Base-by-base conservation (phyloP, 2,113 vertebrate species). In the Mellivora capensis region DNA sequence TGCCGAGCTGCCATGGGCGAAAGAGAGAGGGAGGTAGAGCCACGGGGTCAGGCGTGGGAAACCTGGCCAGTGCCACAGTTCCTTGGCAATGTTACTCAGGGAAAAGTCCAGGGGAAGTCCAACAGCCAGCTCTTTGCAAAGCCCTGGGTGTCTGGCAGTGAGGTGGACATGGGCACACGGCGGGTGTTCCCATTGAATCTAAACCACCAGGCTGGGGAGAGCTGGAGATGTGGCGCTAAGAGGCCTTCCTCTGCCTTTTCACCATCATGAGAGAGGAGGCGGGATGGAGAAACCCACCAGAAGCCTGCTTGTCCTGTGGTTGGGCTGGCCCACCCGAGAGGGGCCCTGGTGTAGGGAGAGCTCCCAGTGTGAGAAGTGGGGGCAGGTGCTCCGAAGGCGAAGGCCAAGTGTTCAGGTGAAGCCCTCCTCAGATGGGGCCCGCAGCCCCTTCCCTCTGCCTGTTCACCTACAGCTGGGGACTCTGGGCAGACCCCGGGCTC, bases 11-110 rank as follows among this genome's bases (percentile, higher is more conserved):
- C 74, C 39, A 3, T 0, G 7, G 44, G 62, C n/a, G 14, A 52
- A 29, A 37, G 47, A 82, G 79, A 57, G 81, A 49, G 17, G 69
- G 15, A 29, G 62, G 67, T 27, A 37, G 74, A n/a, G 62, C 62
- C 81, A 0, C 0, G 7, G 64, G 90, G 59, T 44, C 7, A 13
- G n/a, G 81, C 4, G 0, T 37, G 79, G 84, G 84, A 77, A 77
- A 52, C 25, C 39, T 15, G 61, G 93, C 49, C 34, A 34, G 79
- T 3, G 57, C 49, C 96, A 77, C 47, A 17, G 39, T 6, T 62
- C 39, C 72, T 77, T 86, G 93, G 80, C 79, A 74, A 20, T 18
- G 72, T 79, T 61, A 77, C 71, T 39, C 0, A 31, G 93, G 72
- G 80, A 27, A 59, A 80, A 42, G 82, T 79, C 31, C 11, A 42